A percentile compares a stretch with the other conserved stretches of the same genome.
Evolutionary conservation across 2,113 vertebrate species (phyloP).

Genomic region (Bubo blakistoni): DNA sequence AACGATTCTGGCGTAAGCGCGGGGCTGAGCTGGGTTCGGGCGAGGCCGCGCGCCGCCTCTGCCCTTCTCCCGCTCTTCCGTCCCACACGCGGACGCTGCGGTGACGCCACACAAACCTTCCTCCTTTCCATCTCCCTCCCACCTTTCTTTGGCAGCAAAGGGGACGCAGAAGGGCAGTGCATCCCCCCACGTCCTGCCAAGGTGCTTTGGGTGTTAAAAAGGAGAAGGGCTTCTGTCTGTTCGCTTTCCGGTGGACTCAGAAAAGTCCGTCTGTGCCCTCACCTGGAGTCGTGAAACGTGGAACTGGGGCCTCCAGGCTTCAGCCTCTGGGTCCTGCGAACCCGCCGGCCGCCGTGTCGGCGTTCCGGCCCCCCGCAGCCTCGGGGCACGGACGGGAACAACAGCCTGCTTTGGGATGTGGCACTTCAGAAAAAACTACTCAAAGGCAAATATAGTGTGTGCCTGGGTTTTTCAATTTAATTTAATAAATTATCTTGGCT

Average conservation of each 20-base stretch:
- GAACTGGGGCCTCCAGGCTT: neutral
- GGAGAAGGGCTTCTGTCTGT: neutral
- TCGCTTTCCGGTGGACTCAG: neutral
- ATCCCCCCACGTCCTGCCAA: neutral
- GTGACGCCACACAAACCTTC: too few species aligned
- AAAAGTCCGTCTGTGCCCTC: neutral
- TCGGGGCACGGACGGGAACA: fast-evolving
- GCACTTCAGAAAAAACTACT: neutral
- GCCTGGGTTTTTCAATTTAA: neutral
- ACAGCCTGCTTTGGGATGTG: neutral
- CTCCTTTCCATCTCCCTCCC: neutral
- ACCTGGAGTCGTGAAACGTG: neutral
- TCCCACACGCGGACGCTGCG: neutral
- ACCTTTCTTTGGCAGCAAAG: neutral
- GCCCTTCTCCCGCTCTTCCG: neutral
- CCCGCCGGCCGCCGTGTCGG: fast-evolving
- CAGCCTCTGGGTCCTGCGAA: fast-evolving
- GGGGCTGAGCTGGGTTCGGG: neutral
- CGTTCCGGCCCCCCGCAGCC: neutral
- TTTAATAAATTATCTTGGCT: slow-evolving; percentile 18
- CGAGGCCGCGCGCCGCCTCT: neutral
- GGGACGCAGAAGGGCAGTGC: neutral
- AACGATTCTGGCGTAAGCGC: too few species aligned
- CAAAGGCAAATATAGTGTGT: neutral
- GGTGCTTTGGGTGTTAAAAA: neutral